These are phyloP conservation scores for Sphecodes monilicornis DNA, from an alignment of 2,888 invertebrate genomes.

Conservation along the genomic window DNA sequence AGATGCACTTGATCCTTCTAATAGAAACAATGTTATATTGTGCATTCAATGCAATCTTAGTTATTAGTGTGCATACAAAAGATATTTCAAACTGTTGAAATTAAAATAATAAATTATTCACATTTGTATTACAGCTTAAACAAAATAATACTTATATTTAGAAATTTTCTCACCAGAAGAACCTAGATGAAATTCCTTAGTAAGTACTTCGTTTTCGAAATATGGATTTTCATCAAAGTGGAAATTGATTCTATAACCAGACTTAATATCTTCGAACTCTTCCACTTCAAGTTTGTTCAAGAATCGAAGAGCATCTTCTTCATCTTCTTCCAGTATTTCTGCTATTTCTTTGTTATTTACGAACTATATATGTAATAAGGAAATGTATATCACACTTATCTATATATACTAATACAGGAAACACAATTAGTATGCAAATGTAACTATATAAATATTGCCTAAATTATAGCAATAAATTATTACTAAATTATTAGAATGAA, in stretches of 20 bases:
- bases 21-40: background rate
- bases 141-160: conserved; percentile 13
- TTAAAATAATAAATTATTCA: conserved; percentile 6
- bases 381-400: conserved; percentile 53
- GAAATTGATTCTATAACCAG: conserved; percentile 92
- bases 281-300: conserved; percentile 91
- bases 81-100: background rate
- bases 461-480: background rate
- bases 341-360: conserved; percentile 95
- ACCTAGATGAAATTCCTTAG: conserved; percentile 92
- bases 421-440: background rate
- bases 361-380: conserved; percentile 86
- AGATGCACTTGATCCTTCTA: background rate
- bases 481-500: background rate
- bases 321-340: conserved; percentile 92
- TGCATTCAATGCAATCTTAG: background rate
- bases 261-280: conserved; percentile 94
- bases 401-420: background rate
- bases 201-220: conserved; percentile 91
- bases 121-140: background rate
- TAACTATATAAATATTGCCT: background rate
- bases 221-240: conserved; percentile 93
- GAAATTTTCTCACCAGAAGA: conserved; percentile 85
- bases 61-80: background rate
- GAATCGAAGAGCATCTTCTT: conserved; percentile 92